Conservation (phyloP, 2,888 invertebrate genomes). For the Tanypteryx hageni region DNA sequence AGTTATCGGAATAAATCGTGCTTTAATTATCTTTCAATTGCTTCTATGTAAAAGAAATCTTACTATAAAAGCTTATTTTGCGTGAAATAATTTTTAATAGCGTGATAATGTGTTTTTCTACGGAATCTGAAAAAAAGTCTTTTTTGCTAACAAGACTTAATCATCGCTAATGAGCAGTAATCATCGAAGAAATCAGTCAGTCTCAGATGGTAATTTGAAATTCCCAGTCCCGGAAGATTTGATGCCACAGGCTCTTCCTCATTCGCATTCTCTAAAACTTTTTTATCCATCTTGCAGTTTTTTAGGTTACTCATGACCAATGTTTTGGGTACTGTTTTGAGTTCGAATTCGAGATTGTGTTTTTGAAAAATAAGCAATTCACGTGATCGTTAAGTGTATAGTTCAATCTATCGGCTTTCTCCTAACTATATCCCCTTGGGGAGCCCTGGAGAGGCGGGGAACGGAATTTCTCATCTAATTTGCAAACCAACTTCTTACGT, state of each 20-base stretch:
- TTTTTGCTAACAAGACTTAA: neutral
- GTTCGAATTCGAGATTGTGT: neutral
- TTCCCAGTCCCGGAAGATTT: neutral
- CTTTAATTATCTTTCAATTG: neutral
- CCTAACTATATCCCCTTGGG: neutral
- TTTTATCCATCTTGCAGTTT: neutral
- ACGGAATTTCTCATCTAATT: constrained; percentile 9
- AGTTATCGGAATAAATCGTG: neutral
- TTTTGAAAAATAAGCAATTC: neutral
- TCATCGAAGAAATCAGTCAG: neutral
- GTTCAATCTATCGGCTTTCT: neutral
- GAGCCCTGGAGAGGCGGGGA: neutral
- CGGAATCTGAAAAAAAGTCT: neutral
- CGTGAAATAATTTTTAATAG: neutral
- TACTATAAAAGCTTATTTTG: neutral
- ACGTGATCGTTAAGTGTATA: neutral
- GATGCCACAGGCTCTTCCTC: constrained; percentile 1
- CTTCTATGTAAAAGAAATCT: neutral
- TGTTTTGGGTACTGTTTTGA: neutral
- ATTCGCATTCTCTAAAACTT: neutral
- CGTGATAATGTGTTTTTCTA: too few species aligned
- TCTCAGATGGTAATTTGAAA: neutral
- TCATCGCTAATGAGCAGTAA: neutral
- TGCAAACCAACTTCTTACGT: neutral
- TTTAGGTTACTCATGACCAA: neutral